Conservation (phyloP, 1,140 invertebrate species). For the Diabrotica undecimpunctata region DNA sequence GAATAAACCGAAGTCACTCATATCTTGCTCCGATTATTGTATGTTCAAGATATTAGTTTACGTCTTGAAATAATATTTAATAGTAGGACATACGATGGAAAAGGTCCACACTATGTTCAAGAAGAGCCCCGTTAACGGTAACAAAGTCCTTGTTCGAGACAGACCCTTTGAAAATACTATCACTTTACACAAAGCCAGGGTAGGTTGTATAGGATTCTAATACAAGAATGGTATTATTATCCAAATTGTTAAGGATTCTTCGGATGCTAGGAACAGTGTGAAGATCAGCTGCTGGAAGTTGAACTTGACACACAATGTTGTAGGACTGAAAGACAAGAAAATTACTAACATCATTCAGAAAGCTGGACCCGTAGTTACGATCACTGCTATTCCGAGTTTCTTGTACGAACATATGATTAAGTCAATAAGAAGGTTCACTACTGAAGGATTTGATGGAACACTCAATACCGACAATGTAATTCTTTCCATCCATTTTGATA, state of each 20-base stretch:
- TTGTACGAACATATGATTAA: conserved; percentile 91
- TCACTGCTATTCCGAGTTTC: conserved; percentile 84
- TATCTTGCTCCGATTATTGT: too few species aligned
- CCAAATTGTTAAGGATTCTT: conserved; percentile 84
- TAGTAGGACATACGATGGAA: too few species aligned
- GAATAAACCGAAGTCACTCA: too few species aligned
- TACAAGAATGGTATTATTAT: conserved; percentile 87
- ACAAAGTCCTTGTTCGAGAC: conserved; percentile 78
- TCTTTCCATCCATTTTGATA: not conserved
- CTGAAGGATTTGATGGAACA: conserved; percentile 72
- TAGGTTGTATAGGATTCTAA: conserved; percentile 81
- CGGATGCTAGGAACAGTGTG: conserved; percentile 90
- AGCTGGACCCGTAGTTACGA: conserved; percentile 64
- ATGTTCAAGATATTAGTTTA: too few species aligned
- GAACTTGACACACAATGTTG: conserved; percentile 87
- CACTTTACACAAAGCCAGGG: conserved; percentile 86
- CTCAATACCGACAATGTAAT: conserved; percentile 52
- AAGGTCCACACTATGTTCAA: conserved; percentile 74
- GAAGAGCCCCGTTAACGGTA: conserved; percentile 70
- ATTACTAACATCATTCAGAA: conserved; percentile 75
- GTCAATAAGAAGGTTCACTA: conserved; percentile 72
- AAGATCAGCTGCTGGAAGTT: conserved; percentile 86
- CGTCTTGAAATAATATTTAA: too few species aligned
- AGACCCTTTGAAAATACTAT: conserved; percentile 89
- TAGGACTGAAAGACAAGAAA: conserved; percentile 88